Conservation (phyloP, 2,113 vertebrate genomes). For the Octodon degus region DNA sequence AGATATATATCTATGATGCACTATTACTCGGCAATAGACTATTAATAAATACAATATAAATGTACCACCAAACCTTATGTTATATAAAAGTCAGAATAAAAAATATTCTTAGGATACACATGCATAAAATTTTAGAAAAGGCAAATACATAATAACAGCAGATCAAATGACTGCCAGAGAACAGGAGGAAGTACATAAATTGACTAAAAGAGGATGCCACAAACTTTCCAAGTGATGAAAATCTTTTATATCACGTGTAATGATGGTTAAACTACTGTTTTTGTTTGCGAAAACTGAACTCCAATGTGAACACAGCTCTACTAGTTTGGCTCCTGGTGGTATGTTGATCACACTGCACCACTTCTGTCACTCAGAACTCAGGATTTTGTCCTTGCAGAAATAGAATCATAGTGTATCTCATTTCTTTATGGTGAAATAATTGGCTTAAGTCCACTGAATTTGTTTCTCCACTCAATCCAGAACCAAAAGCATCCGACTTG, state of each 20-base stretch:
- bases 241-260: neutral
- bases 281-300: neutral
- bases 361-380: neutral
- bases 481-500: neutral
- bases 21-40: neutral
- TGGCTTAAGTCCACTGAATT: neutral
- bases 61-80: neutral
- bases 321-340: neutral
- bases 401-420: neutral
- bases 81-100: neutral
- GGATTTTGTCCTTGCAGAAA: neutral
- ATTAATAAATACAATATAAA: neutral
- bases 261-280: neutral
- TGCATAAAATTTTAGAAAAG: neutral
- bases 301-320: neutral
- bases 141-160: neutral
- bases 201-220: neutral
- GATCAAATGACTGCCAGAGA: neutral
- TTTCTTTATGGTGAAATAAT: neutral
- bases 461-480: neutral
- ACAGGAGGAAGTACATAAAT: neutral
- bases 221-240: neutral
- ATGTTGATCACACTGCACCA: neutral
- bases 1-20: neutral
- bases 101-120: neutral